These are phyloP conservation scores for Sebastes diploproa DNA, from an alignment of 2,797 vertebrate genomes.

Conservation along the genomic window DNA sequence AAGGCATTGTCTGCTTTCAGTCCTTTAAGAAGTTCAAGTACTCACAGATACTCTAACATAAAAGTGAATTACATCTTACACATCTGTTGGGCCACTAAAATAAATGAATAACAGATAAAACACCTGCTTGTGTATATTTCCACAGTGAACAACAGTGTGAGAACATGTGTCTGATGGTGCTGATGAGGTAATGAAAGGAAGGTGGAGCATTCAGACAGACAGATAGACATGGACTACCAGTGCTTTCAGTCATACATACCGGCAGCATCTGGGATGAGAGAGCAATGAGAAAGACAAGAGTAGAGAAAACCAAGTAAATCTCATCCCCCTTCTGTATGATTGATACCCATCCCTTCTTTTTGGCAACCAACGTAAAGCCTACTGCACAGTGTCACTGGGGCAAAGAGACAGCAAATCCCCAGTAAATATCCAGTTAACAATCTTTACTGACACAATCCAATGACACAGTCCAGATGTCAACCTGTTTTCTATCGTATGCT, in stretches of 20 bases:
- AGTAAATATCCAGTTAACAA: background rate
- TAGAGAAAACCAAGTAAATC: slow-evolving; percentile 85
- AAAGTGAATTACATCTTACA: background rate
- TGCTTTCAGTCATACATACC: slow-evolving; percentile 86
- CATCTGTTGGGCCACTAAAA: background rate
- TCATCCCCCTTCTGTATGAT: slow-evolving; percentile 53
- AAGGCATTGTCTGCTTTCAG: background rate
- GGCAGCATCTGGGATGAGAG: slow-evolving; percentile 87
- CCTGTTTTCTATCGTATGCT: background rate
- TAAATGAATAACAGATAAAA: background rate
- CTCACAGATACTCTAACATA: background rate
- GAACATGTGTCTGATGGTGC: slow-evolving; percentile 32
- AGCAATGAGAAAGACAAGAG: slow-evolving; percentile 86
- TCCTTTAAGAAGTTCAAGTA: background rate
- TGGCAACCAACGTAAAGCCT: background rate
- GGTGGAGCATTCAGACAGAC: slow-evolving; percentile 44
- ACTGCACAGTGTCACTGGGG: background rate
- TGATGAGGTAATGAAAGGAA: slow-evolving; percentile 17
- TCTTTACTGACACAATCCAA: background rate
- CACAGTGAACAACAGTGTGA: background rate
- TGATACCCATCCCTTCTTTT: background rate
- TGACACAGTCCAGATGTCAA: background rate
- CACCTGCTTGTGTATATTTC: background rate
- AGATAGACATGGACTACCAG: slow-evolving; percentile 56
- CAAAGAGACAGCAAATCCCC: background rate